A percentile compares a stretch with the other conserved stretches of the same genome.
These are phyloP conservation scores for Pangasius macronema DNA, from an alignment of 2,797 vertebrate genomes.

Conservation along the genomic window DNA sequence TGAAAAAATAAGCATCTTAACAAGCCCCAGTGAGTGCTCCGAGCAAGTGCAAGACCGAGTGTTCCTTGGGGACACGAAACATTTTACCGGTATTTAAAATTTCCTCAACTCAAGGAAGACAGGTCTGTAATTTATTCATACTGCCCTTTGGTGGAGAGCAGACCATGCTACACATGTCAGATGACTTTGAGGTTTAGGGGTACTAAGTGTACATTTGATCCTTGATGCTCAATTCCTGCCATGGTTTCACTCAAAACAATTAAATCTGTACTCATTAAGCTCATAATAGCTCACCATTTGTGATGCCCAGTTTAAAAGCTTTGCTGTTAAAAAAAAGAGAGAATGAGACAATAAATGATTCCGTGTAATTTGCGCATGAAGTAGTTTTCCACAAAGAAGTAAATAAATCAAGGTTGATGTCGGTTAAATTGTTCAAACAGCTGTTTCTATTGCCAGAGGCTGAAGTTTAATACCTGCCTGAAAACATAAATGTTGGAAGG, in stretches of 20 bases:
- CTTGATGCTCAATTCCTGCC: not conserved
- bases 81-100: slow-evolving; percentile 73
- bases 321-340: not conserved
- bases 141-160: not conserved
- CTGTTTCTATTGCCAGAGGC: slow-evolving; percentile 36
- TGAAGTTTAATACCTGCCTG: slow-evolving; percentile 14
- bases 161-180: slow-evolving; percentile 8
- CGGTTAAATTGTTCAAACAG: slow-evolving; percentile 44
- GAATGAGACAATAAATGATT: slow-evolving; percentile 10
- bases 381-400: not conserved
- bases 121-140: slow-evolving; percentile 60
- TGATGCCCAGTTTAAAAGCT: not conserved
- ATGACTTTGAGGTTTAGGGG: slow-evolving; percentile 1
- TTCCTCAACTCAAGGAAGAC: slow-evolving; percentile 63
- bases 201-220: not conserved
- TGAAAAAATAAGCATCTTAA: slow-evolving; percentile 68
- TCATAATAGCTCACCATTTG: not conserved
- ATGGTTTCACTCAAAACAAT: not conserved
- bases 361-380: not conserved
- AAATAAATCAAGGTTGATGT: slow-evolving; percentile 35
- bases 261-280: not conserved
- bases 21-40: slow-evolving; percentile 63
- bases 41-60: slow-evolving; percentile 65
- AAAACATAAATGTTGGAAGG: slow-evolving; percentile 20
- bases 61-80: slow-evolving; percentile 66